Base-by-base conservation (phyloP, 2,888 invertebrate species). In the Harpagoxenus sublaevis region DNA sequence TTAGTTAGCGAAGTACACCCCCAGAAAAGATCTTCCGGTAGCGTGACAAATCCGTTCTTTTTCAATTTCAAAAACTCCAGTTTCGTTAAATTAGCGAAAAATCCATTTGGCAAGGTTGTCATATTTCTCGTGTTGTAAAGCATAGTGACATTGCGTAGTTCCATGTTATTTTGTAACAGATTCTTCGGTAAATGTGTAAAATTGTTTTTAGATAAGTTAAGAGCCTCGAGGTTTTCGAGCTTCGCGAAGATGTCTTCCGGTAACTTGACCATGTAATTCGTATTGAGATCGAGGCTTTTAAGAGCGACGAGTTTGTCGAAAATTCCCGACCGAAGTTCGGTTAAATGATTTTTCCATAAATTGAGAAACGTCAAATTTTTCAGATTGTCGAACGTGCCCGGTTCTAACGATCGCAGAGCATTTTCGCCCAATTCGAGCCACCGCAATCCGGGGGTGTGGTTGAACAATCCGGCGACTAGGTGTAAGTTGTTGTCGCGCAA, bases 161-260 rank as follows among this genome's bases (percentile, higher is more conserved):
- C 95, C 31, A 93, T 94, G 91, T 96, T 97, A 83, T 95, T 95
- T 83, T 94, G 94, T 88, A 97, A 96, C 65, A 97, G 94, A 88
- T 96, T 96, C 82, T 95, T 95, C 3, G 97, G 97, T 81, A 97
- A 92, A n/a, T 96, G 94, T 6, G 95, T 95, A 88, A 97, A 97
- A 89, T 96, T 96, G 92, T 97, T 98, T n/a, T 95, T 96, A 92
- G 96, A 96, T 86, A 98, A 95, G 92, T 97, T 97, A 63, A 98
- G 94, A 85, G 95, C 96, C 87, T 95, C 96, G 63, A 98, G 95
- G 92, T 97, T 97, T 48, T 94, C 95, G 79, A 97, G 94, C 23
- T 88, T 87, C 0, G 18, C 65, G 15, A 93, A 92, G 12, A 91
- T 53, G 89, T 96, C 96, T 9, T 95, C 93, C 0, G 97, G 96